Base-by-base conservation (phyloP, 2,888 invertebrate genomes). In the Hirtodrosophila trivittata region DNA sequence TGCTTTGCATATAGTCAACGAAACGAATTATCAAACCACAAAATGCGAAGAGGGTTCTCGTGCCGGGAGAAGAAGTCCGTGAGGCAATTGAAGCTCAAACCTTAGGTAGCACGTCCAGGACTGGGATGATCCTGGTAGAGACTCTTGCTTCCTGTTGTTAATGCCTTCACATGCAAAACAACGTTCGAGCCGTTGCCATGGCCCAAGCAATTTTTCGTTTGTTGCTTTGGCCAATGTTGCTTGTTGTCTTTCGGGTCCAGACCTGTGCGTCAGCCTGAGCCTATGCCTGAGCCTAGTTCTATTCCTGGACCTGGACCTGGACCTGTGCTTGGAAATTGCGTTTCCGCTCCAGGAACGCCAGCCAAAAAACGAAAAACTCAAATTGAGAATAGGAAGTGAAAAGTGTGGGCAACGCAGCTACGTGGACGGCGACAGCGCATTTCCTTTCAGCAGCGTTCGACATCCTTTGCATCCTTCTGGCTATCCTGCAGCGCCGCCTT, bases 21-120 rank as follows among this genome's bases (percentile, higher is more conserved):
- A 41, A n/a, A 80, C 69, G 84, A 84, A 85, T 85, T 78, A 82
- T 77, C 86, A 85, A 85, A 77, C 75, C 66, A 49, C 62, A 62
- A 58, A 80, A 72, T 59, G 58, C 59, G 69, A 71, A 62, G 68
- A 50, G 55, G 55, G 55, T 41, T 57, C 54, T 39, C 39, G 18
- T 46, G 51, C 47, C 46, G 42, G 9, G 12, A 59, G 42, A 54
- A 38, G 42, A 54, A 28, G 30, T 42, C 49, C 35, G 16, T 47
- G 10, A 49, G 35, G 30, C 47, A 33, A 47, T 43, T 32, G 35
- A 21, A 41, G 46, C 62, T 51, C 13, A 41, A 28, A 10, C 45
- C 39, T 13, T 13, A 38, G 14, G 1, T 9, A 4, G n/a, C 25
- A n/a, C 12, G 12, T 41, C 3, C n/a, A 1, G 10, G 25, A 35